These are phyloP conservation scores for Kryptopterus vitreolus DNA, from an alignment of 2,797 vertebrate genomes.

Conservation along the genomic window DNA sequence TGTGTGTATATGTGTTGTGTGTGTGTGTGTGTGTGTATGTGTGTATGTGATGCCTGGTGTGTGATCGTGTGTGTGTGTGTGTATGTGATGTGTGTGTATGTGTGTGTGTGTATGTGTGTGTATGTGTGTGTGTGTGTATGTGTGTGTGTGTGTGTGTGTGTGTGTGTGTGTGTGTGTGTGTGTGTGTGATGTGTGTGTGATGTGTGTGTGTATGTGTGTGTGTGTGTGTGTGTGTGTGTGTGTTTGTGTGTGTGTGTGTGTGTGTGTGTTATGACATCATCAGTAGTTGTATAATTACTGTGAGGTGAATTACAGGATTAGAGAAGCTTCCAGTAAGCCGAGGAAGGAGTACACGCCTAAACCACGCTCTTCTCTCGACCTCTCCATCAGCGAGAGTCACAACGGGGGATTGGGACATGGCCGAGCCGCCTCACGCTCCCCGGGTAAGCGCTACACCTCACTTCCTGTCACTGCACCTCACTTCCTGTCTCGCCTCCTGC, in stretches of 20 bases:
- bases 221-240: constrained; percentile 66
- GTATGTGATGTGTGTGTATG: background rate
- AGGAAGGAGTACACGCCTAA: constrained; percentile 88
- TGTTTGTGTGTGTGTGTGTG: background rate
- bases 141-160: background rate
- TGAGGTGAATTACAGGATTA: constrained; percentile 78
- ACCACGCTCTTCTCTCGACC: constrained; percentile 90
- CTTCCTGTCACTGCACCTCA: background rate
- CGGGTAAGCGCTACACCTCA: constrained; percentile 71
- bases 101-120: background rate
- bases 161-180: constrained; percentile 66
- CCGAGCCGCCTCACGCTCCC: constrained; percentile 81
- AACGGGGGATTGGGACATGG: constrained; percentile 88
- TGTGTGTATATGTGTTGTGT: no score
- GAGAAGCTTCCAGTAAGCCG: constrained; percentile 83
- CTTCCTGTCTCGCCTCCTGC: no score
- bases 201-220: constrained; percentile 61
- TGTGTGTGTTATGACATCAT: background rate
- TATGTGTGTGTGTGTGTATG: constrained; percentile 66
- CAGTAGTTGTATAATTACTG: background rate
- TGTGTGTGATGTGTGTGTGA: background rate
- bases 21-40: constrained; percentile 55
- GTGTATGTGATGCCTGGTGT: constrained; percentile 46
- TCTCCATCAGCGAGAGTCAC: constrained; percentile 79
- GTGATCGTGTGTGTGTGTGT: background rate